phyloP scores from a whole-genome alignment of 2,797 vertebrate genomes.

The Cottoperca gobio region DNA sequence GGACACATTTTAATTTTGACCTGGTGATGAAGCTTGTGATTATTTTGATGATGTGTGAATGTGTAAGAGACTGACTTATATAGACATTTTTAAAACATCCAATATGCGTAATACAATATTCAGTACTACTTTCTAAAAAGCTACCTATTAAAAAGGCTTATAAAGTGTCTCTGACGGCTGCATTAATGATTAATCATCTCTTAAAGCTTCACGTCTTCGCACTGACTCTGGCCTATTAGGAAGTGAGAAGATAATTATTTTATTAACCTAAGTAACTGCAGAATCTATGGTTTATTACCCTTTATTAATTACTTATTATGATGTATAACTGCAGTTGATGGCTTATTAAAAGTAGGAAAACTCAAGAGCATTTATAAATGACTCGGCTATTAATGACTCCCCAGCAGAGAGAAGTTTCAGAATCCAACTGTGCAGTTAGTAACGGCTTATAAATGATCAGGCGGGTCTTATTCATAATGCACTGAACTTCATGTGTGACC shows the following conservation, averaged over 20 bases:
- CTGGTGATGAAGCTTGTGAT: background rate
- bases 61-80: background rate
- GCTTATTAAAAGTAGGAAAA: conserved; percentile 6
- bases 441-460: background rate
- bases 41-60: background rate
- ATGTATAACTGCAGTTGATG: conserved; percentile 9
- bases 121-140: background rate
- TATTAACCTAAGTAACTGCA: background rate
- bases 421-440: background rate
- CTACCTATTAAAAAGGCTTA: no score
- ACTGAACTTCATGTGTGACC: no score
- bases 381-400: conserved; percentile 20
- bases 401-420: background rate
- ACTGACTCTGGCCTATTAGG: background rate
- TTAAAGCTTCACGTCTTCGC: background rate
- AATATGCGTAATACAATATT: background rate
- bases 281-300: background rate
- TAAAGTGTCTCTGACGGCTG: background rate
- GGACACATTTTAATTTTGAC: rapidly evolving
- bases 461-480: no score
- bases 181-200: background rate
- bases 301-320: background rate
- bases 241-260: background rate
- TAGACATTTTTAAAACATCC: background rate
- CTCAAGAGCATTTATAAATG: conserved; percentile 6